A percentile compares a stretch with the other conserved stretches of the same genome.
Conservation (phyloP, 2,113 vertebrate genomes). For the Ammodytes dubius region DNA sequence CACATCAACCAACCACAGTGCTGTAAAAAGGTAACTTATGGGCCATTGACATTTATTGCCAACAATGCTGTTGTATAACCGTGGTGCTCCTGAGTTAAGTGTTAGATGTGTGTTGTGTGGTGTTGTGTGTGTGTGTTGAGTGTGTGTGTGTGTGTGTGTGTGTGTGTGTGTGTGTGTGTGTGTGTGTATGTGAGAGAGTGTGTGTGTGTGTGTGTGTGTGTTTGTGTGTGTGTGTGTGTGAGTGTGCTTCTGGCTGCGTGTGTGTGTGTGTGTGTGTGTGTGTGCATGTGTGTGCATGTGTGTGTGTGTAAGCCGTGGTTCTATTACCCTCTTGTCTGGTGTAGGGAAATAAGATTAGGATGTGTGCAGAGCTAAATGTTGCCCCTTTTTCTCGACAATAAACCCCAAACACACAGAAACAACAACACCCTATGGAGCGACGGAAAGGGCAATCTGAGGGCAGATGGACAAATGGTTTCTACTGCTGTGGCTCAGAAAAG, state of each 20-base stretch:
- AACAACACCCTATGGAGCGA: conserved; percentile 39
- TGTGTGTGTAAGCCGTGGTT: conserved; percentile 14
- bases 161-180: no score
- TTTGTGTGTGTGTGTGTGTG: no score
- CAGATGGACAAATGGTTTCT: not conserved
- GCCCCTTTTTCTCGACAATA: conserved; percentile 45
- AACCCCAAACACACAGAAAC: conserved; percentile 31
- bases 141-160: no score
- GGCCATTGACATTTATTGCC: not conserved
- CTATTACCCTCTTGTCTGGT: conserved; percentile 16
- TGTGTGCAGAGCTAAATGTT: conserved; percentile 54
- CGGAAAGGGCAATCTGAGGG: conserved; percentile 28
- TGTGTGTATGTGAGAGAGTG: no score
- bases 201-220: no score
- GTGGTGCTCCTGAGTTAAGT: not conserved
- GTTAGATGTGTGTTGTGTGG: no score
- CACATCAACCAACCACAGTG: not conserved
- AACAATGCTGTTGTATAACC: not conserved
- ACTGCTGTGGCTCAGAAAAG: not conserved
- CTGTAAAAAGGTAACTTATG: not conserved
- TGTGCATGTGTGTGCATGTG: no score
- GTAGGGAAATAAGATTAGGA: conserved; percentile 64
- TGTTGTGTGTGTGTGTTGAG: no score
- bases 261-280: no score
- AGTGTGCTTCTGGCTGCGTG: no score